Conservation (phyloP, 2,888 invertebrate species). For the Polyploca ridens region DNA sequence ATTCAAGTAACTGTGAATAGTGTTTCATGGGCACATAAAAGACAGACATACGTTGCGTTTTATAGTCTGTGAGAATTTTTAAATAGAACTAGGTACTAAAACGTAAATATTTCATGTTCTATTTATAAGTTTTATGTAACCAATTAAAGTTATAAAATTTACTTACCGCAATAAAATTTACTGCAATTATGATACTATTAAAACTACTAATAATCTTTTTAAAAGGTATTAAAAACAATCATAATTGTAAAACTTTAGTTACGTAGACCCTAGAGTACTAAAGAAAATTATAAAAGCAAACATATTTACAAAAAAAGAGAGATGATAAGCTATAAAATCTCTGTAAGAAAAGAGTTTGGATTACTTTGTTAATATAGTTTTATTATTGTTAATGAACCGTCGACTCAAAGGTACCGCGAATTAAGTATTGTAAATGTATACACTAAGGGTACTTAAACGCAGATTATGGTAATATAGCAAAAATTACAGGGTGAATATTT, state of each 20-base stretch:
- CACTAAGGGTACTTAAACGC: conserved; percentile 35
- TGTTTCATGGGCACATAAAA: too few species aligned
- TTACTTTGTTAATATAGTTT: conserved; percentile 50
- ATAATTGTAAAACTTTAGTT: neutral
- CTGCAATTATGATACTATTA: neutral
- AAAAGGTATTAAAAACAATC: neutral
- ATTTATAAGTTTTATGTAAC: neutral
- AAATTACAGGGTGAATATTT: conserved; percentile 43
- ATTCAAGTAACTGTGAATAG: too few species aligned
- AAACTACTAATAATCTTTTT: neutral
- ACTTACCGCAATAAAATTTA: neutral
- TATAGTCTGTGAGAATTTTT: too few species aligned
- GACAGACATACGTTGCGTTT: too few species aligned
- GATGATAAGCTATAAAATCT: conserved; percentile 31
- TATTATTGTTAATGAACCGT: conserved; percentile 49
- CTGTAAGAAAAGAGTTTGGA: conserved; percentile 35
- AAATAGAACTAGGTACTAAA: neutral
- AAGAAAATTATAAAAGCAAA: conserved; percentile 24
- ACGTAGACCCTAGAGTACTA: conserved; percentile 8
- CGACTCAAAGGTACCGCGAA: conserved; percentile 51
- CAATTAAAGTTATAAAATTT: neutral
- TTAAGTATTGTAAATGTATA: conserved; percentile 68
- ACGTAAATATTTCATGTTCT: neutral
- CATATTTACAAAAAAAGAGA: conserved; percentile 25
- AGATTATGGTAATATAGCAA: conserved; percentile 47